Evolutionary conservation across 2,113 vertebrate species (phyloP), one percentile per base, ranked within the genome.

Genomic region (Danionella cerebrum): DNA sequence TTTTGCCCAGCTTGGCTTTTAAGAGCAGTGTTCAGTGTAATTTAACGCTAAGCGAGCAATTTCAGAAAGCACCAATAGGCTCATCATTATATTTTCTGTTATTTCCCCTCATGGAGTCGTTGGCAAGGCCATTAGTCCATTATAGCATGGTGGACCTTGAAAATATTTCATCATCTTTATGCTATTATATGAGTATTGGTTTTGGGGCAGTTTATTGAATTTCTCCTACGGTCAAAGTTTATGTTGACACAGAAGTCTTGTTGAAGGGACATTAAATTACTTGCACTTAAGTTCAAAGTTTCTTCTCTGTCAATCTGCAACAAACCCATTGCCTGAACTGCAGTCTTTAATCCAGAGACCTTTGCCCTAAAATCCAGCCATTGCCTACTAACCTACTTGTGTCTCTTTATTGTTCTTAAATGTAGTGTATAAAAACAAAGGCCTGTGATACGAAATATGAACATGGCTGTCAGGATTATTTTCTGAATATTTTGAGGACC

Each of bases 11-110:
- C 52, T 44, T 42, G 39, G 14, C 41, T 42, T 51, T 62, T 44
- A 42, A 51, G 47, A 36, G 29, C 16, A 44, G 36, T 51, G 57
- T 64, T 35, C 11, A 35, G 16, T 27, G 59, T 54, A 35, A 62
- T 39, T 35, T 64, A 54, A 63, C 51, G n/a, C 25, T 44, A 45
- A 54, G n/a, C 18, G 31, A 67, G 52, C 65, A 58, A 58, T 68
- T 68, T 27, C 27, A n/a, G 19, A 24, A 64, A 19, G 60, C 42
- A 64, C 31, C 60, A 64, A 48, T 22, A 36, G 29, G 18, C 60
- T 16, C 11, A 62, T 47, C 25, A 31, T 45, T 44, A 29, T 45
- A 27, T 44, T 60, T 60, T 42, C 5, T 63, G 44, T 63, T 35
- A 63, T 36, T 48, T 31, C 18, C 59, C 9, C 18, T 16, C 21